These are phyloP conservation scores for Epinephelus moara DNA, from an alignment of 2,113 vertebrate species.

Conservation along the genomic window DNA sequence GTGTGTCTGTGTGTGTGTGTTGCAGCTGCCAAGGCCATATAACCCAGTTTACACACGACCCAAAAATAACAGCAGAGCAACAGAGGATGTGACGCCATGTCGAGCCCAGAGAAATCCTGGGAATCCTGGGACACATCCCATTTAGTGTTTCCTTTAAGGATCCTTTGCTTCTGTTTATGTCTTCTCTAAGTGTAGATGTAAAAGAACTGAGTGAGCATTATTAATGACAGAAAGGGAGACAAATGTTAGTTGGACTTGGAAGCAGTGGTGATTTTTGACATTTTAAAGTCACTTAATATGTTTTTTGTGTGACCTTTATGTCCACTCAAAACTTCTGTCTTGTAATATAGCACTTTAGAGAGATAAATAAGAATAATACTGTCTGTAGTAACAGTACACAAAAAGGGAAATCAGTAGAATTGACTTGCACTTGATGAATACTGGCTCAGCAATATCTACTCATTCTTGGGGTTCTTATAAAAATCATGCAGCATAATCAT, in stretches of 20 bases:
- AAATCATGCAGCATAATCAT: too few species aligned
- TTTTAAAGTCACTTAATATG: not conserved
- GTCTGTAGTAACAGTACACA: too few species aligned
- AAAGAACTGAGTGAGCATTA: too few species aligned
- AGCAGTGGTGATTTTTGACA: too few species aligned
- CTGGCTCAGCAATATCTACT: too few species aligned
- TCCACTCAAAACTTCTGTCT: too few species aligned
- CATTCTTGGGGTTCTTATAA: too few species aligned
- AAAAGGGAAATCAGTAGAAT: too few species aligned
- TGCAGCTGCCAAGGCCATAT: slow-evolving; percentile 49
- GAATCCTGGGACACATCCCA: slow-evolving; percentile 57
- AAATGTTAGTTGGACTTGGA: not conserved
- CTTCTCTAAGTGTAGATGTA: fast-evolving
- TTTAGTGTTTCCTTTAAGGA: not conserved
- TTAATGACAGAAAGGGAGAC: not conserved
- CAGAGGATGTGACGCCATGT: slow-evolving; percentile 31
- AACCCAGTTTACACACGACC: slow-evolving; percentile 53
- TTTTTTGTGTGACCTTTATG: not conserved
- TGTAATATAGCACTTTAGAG: too few species aligned
- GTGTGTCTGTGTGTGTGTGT: not conserved
- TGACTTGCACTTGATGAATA: too few species aligned
- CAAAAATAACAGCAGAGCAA: slow-evolving; percentile 54
- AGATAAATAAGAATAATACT: too few species aligned
- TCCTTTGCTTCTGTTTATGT: not conserved
- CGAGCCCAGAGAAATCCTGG: slow-evolving; percentile 23